phyloP scores from a whole-genome alignment of 2,797 vertebrate species.

The Anolis apletophallus region DNA sequence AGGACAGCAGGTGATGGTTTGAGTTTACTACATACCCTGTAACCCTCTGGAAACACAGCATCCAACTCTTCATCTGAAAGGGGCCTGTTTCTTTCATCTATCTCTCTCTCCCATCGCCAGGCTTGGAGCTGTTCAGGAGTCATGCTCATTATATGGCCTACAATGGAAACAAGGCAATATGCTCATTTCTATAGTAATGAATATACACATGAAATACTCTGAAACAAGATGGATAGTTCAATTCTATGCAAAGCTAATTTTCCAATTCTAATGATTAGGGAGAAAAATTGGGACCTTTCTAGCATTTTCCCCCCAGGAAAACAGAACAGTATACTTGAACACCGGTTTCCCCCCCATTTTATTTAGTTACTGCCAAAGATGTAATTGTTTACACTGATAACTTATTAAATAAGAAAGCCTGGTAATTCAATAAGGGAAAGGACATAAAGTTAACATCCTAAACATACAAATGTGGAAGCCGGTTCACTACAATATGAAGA shows the following conservation, averaged over 20 bases:
- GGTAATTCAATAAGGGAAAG: not conserved
- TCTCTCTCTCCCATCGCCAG: constrained; percentile 98
- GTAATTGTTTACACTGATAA: not conserved
- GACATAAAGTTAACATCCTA: not conserved
- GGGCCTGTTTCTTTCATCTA: constrained; percentile 96
- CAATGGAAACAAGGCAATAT: not conserved
- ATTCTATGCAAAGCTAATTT: not conserved
- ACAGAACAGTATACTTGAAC: not conserved
- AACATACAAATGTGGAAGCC: not conserved
- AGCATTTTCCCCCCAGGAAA: not conserved
- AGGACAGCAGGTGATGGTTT: not conserved
- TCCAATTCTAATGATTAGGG: not conserved
- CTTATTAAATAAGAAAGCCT: not conserved
- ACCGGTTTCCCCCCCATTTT: rapidly evolving
- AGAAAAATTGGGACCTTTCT: not conserved
- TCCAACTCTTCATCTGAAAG: constrained; percentile 98
- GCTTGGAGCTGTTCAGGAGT: constrained; percentile 98
- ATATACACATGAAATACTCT: not conserved
- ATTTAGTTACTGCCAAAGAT: not conserved
- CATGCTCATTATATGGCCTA: constrained; percentile 99
- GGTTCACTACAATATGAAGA: not conserved
- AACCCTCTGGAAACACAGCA: constrained; percentile 99
- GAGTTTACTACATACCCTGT: constrained; percentile 84
- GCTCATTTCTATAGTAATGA: not conserved
- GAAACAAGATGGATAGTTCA: not conserved